phyloP scores from a whole-genome alignment of 2,113 vertebrate genomes.

The Perccottus glenii region DNA sequence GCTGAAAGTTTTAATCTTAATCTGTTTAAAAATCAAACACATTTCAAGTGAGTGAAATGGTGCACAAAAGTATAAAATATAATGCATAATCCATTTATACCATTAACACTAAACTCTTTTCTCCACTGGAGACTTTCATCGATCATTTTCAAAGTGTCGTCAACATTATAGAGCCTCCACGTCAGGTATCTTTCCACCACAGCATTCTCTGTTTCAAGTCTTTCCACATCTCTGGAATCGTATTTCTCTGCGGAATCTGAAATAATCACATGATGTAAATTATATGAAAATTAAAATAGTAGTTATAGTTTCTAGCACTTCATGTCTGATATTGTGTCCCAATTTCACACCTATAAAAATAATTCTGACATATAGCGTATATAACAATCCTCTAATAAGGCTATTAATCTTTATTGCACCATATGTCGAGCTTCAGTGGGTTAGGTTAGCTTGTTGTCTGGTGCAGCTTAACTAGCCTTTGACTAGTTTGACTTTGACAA shows the following conservation, averaged over 20 bases:
- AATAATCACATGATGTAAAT: slow-evolving; percentile 12
- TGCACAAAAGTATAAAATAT: background rate
- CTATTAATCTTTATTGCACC: background rate
- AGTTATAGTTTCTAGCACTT: slow-evolving; percentile 4
- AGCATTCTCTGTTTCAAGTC: slow-evolving; percentile 85
- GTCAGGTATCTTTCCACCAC: slow-evolving; percentile 86
- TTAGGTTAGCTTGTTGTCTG: slow-evolving; percentile 11
- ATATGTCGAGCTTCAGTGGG: slow-evolving; percentile 10
- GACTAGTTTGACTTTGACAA: too few relatives aligned
- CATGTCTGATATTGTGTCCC: background rate
- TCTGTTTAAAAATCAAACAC: too few relatives aligned
- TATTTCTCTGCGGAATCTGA: slow-evolving; percentile 90
- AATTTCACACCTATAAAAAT: background rate
- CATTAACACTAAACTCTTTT: slow-evolving; percentile 89
- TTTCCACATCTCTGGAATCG: slow-evolving; percentile 91
- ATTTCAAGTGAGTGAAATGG: background rate
- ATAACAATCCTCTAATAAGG: too few relatives aligned
- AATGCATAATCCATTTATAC: slow-evolving; percentile 71
- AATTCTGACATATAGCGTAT: background rate
- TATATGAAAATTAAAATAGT: slow-evolving; percentile 10
- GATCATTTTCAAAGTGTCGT: slow-evolving; percentile 95
- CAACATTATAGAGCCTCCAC: slow-evolving; percentile 86
- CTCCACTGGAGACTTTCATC: slow-evolving; percentile 97
- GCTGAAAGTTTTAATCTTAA: too few relatives aligned
- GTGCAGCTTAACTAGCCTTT: slow-evolving; percentile 26